Conservation (phyloP, 2,797 vertebrate genomes). For the Antennarius maculatus region DNA sequence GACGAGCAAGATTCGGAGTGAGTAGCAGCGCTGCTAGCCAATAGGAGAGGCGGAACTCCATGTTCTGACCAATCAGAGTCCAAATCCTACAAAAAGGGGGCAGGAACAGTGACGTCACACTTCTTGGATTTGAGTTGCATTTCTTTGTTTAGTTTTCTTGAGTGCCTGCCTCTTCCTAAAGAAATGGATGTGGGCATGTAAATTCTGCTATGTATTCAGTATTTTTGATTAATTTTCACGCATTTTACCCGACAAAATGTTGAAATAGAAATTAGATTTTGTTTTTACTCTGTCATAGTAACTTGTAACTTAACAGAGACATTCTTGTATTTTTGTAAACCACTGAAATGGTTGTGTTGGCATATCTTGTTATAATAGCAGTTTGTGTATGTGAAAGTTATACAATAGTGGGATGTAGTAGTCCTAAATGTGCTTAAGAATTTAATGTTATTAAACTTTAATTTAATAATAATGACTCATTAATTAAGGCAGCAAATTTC, state of each 20-base stretch:
- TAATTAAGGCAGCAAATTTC: too few relatives aligned
- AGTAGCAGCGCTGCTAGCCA: slow-evolving; percentile 48
- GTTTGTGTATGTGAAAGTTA: too few relatives aligned
- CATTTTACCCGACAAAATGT: not conserved
- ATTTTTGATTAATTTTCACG: not conserved
- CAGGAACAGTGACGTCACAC: slow-evolving; percentile 15
- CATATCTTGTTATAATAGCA: not conserved
- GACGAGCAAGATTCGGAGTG: not conserved
- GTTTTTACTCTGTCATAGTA: not conserved
- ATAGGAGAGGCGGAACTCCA: slow-evolving; percentile 19
- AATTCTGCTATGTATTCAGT: not conserved
- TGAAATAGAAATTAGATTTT: not conserved
- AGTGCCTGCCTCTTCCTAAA: slow-evolving; percentile 21
- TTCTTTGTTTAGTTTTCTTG: slow-evolving; percentile 75
- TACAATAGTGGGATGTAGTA: not conserved
- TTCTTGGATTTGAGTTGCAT: slow-evolving; percentile 45
- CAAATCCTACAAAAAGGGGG: not conserved
- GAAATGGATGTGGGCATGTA: not conserved
- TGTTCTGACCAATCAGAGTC: slow-evolving; percentile 46
- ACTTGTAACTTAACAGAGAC: slow-evolving; percentile 6
- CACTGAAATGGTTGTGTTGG: not conserved
- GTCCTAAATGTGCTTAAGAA: not conserved
- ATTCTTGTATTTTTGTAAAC: not conserved
- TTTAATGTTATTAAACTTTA: too few relatives aligned
- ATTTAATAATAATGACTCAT: too few relatives aligned